Conservation (phyloP, 2,888 invertebrate species). For the Conchocele bisecta region DNA sequence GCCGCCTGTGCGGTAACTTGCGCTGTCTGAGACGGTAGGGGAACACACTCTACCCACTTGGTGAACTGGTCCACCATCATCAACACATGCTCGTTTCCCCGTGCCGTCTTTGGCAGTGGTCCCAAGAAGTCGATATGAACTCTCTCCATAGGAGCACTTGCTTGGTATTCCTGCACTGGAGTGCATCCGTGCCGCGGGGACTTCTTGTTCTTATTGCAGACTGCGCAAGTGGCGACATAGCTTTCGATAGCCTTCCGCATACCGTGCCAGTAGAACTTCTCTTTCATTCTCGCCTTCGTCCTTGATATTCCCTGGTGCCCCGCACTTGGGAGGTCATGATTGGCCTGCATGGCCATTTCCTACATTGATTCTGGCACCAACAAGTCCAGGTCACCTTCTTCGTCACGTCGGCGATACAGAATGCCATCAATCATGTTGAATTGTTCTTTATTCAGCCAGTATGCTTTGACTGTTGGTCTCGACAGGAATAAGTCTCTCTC, state of each 20-base stretch:
- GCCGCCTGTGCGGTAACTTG: slow-evolving; percentile 6
- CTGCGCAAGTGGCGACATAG: slow-evolving; percentile 6
- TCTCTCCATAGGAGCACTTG: slow-evolving; percentile 85
- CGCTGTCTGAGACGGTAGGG: slow-evolving; percentile 13
- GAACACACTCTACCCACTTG: slow-evolving; percentile 28
- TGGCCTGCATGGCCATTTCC: background rate
- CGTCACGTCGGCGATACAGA: background rate
- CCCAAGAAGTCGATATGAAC: slow-evolving; percentile 37
- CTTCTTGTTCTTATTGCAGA: slow-evolving; percentile 17
- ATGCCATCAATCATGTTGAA: background rate
- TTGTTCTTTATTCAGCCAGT: background rate
- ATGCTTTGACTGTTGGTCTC: background rate
- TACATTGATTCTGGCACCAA: background rate
- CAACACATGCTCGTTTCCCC: slow-evolving; percentile 8
- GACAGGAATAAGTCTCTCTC: background rate
- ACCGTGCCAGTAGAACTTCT: slow-evolving; percentile 21
- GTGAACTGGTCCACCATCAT: slow-evolving; percentile 34
- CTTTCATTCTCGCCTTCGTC: slow-evolving; percentile 7
- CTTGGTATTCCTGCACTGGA: slow-evolving; percentile 87
- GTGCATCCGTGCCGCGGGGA: background rate
- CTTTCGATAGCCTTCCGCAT: slow-evolving; percentile 5
- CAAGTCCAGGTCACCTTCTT: background rate
- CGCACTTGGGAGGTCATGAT: slow-evolving; percentile 16
- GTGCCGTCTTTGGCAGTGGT: slow-evolving; percentile 9
- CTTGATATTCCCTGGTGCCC: slow-evolving; percentile 26